A percentile compares a stretch with the other conserved stretches of the same genome.
phyloP scores from a whole-genome alignment of 2,113 vertebrate species.

The Vanacampus margaritifer region DNA sequence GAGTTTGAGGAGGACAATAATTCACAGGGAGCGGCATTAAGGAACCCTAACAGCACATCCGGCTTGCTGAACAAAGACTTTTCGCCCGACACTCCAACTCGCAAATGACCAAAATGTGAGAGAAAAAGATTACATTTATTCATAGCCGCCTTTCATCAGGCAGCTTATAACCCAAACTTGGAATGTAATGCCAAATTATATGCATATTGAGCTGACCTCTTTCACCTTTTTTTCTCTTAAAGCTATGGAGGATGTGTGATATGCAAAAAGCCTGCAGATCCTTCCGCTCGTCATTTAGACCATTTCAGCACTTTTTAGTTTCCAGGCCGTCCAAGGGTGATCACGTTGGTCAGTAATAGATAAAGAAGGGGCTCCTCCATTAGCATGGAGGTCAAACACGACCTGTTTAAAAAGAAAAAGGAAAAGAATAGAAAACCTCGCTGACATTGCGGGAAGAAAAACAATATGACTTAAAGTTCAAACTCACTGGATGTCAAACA shows the following conservation, averaged over 20 bases:
- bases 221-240: conserved; percentile 61
- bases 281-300: conserved; percentile 62
- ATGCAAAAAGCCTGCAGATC: conserved; percentile 66
- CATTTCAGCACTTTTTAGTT: conserved; percentile 71
- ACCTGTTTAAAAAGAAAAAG: background rate
- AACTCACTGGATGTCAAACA: conserved; percentile 46
- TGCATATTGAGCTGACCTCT: conserved; percentile 72
- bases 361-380: conserved; percentile 47
- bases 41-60: conserved; percentile 49
- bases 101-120: conserved; percentile 65
- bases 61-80: conserved; percentile 57
- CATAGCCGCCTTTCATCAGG: conserved; percentile 70
- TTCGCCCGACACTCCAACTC: conserved; percentile 41
- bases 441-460: conserved; percentile 28
- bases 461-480: conserved; percentile 35
- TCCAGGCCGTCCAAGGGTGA: conserved; percentile 47
- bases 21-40: conserved; percentile 41
- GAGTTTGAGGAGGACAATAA: conserved; percentile 47
- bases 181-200: conserved; percentile 71
- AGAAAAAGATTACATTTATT: conserved; percentile 71
- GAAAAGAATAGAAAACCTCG: conserved; percentile 9
- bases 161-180: conserved; percentile 69
- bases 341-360: conserved; percentile 58
- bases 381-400: conserved; percentile 53
- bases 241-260: conserved; percentile 62